Base-by-base conservation (phyloP, 1,140 invertebrate species). In the Pseudomyrmex pallidus region DNA sequence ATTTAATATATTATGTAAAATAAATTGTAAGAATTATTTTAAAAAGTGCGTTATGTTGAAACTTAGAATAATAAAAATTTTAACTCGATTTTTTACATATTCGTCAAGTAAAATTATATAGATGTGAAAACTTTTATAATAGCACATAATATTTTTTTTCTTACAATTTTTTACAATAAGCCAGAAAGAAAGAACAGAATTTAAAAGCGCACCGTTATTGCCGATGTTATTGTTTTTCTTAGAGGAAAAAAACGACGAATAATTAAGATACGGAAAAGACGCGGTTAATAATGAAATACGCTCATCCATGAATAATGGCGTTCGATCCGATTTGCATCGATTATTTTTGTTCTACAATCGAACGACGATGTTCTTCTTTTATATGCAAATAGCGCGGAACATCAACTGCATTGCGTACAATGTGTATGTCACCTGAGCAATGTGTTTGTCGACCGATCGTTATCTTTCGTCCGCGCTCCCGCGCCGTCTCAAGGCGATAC, bases 371-470 rank as follows among this genome's bases (percentile, higher is more conserved):
- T 61, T 72, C 52, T 77, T 85, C 84, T 63, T 87, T 87, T 85
- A 57, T 76, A 88, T 87, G 86, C 52, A 88, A 87, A 87, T 87
- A 67, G 35, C 25, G 20, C 57, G 22, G 25, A 74, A 59, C 73
- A 17, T 67, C 48, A 54, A 82, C 62, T 82, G 74, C 52, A 78
- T 2, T 10, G 20, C 50, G 17, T 61, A n/a, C n/a, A 44, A 5
- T 35, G 35, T 15, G 46, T 25, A 70, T 20, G n/a, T 20, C 70
- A n/a, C 13, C 56, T 50, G 22, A 15, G 57, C 68, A 61, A 25
- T 67, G 20, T 59, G 46, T 25, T 15, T 74, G 15, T 72, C 82
- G 66, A 68, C 46, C 82, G 83, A 76, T 87, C 64, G 85, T 87
- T 85, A 88, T 88, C 87, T 59, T 25, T 10, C 35, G 20, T 48